Conservation (phyloP, 2,113 vertebrate genomes). For the Thalassarche chlororhynchos region DNA sequence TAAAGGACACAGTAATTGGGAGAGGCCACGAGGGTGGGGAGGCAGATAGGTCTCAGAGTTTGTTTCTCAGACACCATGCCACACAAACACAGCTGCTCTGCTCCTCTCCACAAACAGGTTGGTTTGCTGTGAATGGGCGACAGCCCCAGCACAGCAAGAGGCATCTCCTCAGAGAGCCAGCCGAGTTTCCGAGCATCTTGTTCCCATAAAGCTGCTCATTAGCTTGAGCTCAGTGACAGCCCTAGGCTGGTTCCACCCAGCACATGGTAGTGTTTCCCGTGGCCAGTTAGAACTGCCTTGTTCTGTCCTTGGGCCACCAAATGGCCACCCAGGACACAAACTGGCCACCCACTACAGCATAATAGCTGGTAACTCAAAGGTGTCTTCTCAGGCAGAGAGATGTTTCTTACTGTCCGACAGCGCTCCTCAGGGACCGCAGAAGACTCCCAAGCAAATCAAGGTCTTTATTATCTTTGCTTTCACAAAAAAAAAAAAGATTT, state of each 20-base stretch:
- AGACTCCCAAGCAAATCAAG: not conserved
- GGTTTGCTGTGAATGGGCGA: not conserved
- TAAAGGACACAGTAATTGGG: not conserved
- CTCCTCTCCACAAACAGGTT: not conserved
- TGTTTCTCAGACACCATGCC: accelerated
- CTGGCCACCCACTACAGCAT: constrained; percentile 36
- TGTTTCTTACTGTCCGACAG: not conserved
- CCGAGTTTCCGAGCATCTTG: constrained; percentile 1
- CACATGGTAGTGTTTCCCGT: constrained; percentile 46
- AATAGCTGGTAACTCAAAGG: not conserved
- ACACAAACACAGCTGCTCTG: not conserved
- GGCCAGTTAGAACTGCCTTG: constrained; percentile 47
- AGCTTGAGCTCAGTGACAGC: not conserved
- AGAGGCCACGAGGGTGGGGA: not conserved
- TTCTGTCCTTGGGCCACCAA: constrained; percentile 21
- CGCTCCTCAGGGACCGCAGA: not conserved
- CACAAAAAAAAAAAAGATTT: not conserved
- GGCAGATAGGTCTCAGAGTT: not conserved
- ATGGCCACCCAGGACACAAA: not conserved
- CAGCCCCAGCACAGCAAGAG: not conserved
- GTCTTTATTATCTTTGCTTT: not conserved
- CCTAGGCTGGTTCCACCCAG: constrained; percentile 51
- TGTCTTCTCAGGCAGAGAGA: not conserved
- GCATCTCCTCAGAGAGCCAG: not conserved
- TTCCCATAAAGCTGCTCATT: constrained; percentile 46